Evolutionary conservation across 2,888 invertebrate species (phyloP).

Genomic region (Ormyrus pomaceus): DNA sequence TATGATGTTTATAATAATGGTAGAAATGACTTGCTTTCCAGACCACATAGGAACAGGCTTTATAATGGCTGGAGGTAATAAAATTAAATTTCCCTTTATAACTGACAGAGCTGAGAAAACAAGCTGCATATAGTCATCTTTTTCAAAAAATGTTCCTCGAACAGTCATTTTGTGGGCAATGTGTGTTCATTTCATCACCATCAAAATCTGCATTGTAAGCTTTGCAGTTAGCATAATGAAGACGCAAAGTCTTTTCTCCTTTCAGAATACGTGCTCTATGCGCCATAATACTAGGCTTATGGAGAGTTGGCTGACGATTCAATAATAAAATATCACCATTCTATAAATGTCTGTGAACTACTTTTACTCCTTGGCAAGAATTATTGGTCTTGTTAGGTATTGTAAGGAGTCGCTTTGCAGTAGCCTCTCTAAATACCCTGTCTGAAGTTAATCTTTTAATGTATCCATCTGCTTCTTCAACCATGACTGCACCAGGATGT

Average conservation of each 20-base stretch:
- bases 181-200: constrained; percentile 99
- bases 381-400: constrained; percentile 79
- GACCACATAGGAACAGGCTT: constrained; percentile 96
- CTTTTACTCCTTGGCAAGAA: constrained; percentile 80
- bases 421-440: constrained; percentile 83
- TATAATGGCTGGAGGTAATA: constrained; percentile 90
- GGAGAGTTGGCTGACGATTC: constrained; percentile 98
- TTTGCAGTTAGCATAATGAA: constrained; percentile 99
- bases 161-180: constrained; percentile 97
- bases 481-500: constrained; percentile 93
- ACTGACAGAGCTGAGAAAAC: constrained; percentile 89
- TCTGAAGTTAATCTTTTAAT: constrained; percentile 82
- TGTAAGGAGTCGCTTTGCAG: constrained; percentile 88
- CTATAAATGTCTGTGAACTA: constrained; percentile 91
- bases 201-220: constrained; percentile 99
- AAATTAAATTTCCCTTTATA: constrained; percentile 81
- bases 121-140: constrained; percentile 92
- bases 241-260: constrained; percentile 93
- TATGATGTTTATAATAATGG: constrained; percentile 91
- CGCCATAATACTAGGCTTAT: constrained; percentile 99
- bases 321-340: constrained; percentile 95
- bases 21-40: constrained; percentile 96
- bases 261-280: constrained; percentile 93
- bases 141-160: constrained; percentile 90
- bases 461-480: constrained; percentile 88